phyloP scores from a whole-genome alignment of 2,888 invertebrate species.

The Nymphalis urticae region DNA sequence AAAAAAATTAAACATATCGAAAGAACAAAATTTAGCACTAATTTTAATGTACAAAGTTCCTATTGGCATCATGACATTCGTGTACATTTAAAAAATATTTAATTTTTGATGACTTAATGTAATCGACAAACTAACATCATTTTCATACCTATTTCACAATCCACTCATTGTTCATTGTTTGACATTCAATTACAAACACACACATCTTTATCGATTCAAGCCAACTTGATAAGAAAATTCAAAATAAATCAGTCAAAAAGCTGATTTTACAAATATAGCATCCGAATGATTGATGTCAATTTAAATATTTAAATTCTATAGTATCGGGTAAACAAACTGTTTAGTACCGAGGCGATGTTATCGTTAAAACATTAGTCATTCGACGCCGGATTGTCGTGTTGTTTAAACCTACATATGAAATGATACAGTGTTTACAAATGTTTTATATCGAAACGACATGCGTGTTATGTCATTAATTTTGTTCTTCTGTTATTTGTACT shows the following conservation, averaged over 20 bases:
- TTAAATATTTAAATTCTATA: slow-evolving; percentile 18
- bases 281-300: slow-evolving; percentile 11
- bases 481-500: slow-evolving; percentile 50
- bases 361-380: slow-evolving; percentile 45
- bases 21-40: neutral
- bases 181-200: slow-evolving; percentile 23
- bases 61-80: neutral
- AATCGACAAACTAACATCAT: slow-evolving; percentile 31
- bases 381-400: slow-evolving; percentile 42
- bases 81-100: neutral
- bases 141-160: slow-evolving; percentile 40
- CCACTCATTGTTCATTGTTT: slow-evolving; percentile 50
- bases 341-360: slow-evolving; percentile 35
- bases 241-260: slow-evolving; percentile 4
- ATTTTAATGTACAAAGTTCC: neutral
- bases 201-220: slow-evolving; percentile 13
- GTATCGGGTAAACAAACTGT: slow-evolving; percentile 32
- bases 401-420: slow-evolving; percentile 39
- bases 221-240: slow-evolving; percentile 14
- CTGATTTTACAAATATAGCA: slow-evolving; percentile 14
- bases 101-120: slow-evolving; percentile 8
- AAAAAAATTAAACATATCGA: neutral
- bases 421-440: slow-evolving; percentile 35
- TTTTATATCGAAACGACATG: slow-evolving; percentile 58
- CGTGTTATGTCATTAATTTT: slow-evolving; percentile 57